phyloP scores from a whole-genome alignment of 2,113 vertebrate genomes.

The Tychaedon coryphoeus region DNA sequence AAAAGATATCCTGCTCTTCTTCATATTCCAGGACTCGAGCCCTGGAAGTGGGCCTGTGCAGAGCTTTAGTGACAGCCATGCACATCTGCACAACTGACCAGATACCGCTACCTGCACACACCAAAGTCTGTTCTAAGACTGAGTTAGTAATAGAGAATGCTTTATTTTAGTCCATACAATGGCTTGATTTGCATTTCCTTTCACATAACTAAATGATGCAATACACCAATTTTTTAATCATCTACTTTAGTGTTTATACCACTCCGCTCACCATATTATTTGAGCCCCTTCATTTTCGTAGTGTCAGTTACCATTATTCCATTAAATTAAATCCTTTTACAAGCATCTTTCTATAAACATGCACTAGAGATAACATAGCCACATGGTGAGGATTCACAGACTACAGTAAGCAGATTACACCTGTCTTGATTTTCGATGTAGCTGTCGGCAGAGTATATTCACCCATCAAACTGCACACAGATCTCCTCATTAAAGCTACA shows the following conservation, averaged over 20 bases:
- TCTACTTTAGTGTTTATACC: not conserved
- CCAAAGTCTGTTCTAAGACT: not conserved
- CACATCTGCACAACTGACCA: not conserved
- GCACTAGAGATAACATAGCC: slow-evolving; percentile 59
- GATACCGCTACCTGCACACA: accelerated
- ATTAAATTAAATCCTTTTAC: slow-evolving; percentile 70
- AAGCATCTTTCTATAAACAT: slow-evolving; percentile 54
- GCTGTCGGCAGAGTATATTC: slow-evolving; percentile 49
- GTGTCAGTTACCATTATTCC: slow-evolving; percentile 65
- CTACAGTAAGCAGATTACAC: slow-evolving; percentile 68
- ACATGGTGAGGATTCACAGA: slow-evolving; percentile 60
- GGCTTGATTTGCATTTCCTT: not conserved
- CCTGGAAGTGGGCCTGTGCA: not conserved
- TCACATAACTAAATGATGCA: not conserved
- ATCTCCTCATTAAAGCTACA: slow-evolving; percentile 68
- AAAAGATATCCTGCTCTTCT: not conserved
- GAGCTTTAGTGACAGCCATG: not conserved
- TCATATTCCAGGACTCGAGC: not conserved
- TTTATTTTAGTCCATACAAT: not conserved
- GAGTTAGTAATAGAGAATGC: not conserved
- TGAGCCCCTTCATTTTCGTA: slow-evolving; percentile 47
- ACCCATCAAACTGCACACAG: slow-evolving; percentile 48
- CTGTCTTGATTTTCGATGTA: slow-evolving; percentile 55
- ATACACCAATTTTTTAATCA: not conserved
- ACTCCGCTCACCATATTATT: not conserved